Evolutionary conservation across 2,888 invertebrate genomes (phyloP).

Genomic region (Ecdyonurus torrentis): DNA sequence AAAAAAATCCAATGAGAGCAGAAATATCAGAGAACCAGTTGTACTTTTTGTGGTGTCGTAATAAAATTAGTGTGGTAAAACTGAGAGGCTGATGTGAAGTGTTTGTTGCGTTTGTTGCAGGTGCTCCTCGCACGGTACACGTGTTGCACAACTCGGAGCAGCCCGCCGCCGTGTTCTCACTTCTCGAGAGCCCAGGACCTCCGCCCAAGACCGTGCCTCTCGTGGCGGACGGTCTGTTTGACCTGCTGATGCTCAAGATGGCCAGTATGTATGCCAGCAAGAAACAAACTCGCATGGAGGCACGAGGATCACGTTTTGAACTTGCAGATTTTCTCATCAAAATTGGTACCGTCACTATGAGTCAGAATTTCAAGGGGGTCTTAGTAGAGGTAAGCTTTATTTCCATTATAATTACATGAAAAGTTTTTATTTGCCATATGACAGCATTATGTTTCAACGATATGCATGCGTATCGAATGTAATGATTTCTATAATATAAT

Average conservation of each 20-base stretch:
- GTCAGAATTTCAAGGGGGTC: slow-evolving; percentile 84
- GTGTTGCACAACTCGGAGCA: slow-evolving; percentile 93
- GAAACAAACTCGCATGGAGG: slow-evolving; percentile 54
- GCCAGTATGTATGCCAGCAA: slow-evolving; percentile 75
- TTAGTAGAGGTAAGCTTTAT: slow-evolving; percentile 67
- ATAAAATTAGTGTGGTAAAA: no score
- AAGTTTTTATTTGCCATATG: no score
- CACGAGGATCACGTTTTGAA: slow-evolving; percentile 22
- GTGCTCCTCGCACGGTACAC: slow-evolving; percentile 66
- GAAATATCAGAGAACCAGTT: no score
- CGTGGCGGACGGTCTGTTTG: slow-evolving; percentile 81
- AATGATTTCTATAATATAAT: no score
- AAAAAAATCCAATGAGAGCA: no score
- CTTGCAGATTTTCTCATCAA: slow-evolving; percentile 73
- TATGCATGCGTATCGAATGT: no score
- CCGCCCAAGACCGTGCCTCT: slow-evolving; percentile 62
- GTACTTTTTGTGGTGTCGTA: no score
- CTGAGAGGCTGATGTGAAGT: no score
- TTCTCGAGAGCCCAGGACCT: slow-evolving; percentile 45
- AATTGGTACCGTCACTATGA: slow-evolving; percentile 81
- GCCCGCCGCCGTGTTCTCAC: slow-evolving; percentile 84
- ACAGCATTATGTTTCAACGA: no score
- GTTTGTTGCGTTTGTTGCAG: slow-evolving; percentile 25
- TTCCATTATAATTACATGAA: not conserved
- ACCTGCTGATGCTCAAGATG: slow-evolving; percentile 78